Percentiles rank a stretch among this genome's conserved stretches.
Evolutionary conservation across 1,140 invertebrate species (phyloP).

Genomic region (Daktulosphaira vitifoliae): DNA sequence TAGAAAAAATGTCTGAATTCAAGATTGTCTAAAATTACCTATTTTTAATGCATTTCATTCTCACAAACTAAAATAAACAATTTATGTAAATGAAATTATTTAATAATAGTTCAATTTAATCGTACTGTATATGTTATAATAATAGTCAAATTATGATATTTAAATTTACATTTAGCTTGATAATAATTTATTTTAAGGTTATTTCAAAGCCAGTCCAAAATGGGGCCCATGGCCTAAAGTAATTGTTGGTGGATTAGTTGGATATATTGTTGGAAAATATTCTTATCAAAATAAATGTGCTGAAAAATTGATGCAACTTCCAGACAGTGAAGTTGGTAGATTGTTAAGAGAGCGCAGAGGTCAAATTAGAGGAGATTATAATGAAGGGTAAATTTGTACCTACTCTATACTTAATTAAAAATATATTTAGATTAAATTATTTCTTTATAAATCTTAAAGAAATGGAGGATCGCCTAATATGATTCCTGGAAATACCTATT

Average conservation of each 20-base stretch:
- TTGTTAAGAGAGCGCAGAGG: conserved; percentile 29
- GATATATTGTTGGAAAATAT: conserved; percentile 65
- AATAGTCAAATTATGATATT: no score
- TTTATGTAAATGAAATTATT: no score
- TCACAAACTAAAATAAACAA: no score
- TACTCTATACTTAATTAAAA: background rate
- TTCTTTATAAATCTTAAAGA: conserved; percentile 5
- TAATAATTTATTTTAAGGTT: conserved; percentile 41
- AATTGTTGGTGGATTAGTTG: conserved; percentile 52
- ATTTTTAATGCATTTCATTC: no score
- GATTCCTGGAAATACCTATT: background rate
- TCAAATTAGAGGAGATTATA: conserved; percentile 40
- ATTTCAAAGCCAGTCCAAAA: conserved; percentile 48
- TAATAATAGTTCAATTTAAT: no score
- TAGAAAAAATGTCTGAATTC: no score
- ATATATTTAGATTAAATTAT: background rate
- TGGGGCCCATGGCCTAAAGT: conserved; percentile 61
- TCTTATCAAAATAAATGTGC: conserved; percentile 63
- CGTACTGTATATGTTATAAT: no score
- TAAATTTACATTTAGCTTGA: no score
- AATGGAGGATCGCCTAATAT: background rate
- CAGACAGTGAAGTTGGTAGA: conserved; percentile 46
- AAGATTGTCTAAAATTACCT: no score
- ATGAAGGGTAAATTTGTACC: conserved; percentile 40
- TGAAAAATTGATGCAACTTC: conserved; percentile 64